Percentiles rank a stretch among this genome's conserved stretches.
These are phyloP conservation scores for Cactoblastis cactorum DNA, from an alignment of 2,888 invertebrate genomes.

Conservation along the genomic window DNA sequence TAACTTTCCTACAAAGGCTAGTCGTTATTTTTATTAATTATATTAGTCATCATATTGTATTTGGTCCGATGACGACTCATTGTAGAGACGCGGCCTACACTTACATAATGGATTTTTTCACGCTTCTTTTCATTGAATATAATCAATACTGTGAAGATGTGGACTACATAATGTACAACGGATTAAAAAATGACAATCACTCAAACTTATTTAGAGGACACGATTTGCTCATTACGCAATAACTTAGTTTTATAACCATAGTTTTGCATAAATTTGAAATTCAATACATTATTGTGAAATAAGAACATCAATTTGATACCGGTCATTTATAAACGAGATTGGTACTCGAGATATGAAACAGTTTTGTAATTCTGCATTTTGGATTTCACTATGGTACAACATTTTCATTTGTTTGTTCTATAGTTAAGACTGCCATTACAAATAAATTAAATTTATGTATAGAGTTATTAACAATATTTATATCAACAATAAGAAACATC, in stretches of 20 bases:
- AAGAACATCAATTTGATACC: constrained; percentile 14
- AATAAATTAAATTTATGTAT: too few species aligned
- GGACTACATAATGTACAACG: constrained; percentile 10
- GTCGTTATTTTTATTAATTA: too few species aligned
- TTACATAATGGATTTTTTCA: too few species aligned
- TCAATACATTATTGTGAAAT: constrained; percentile 15
- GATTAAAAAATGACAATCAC: constrained; percentile 5
- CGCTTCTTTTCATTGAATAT: too few species aligned
- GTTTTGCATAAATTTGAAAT: constrained; percentile 15
- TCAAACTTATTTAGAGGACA: constrained; percentile 9
- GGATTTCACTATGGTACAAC: neutral
- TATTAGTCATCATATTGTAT: too few species aligned
- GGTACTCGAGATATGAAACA: constrained; percentile 3
- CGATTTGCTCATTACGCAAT: constrained; percentile 10
- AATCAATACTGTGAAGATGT: too few species aligned
- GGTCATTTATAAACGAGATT: constrained; percentile 9
- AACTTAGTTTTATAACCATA: constrained; percentile 11
- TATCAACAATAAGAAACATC: too few species aligned
- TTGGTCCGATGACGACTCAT: too few species aligned
- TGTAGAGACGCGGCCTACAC: too few species aligned
- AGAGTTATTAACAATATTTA: too few species aligned
- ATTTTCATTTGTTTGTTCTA: neutral
- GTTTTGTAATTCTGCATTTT: constrained; percentile 12
- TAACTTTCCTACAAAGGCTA: too few species aligned
- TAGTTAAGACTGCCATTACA: too few species aligned